Base-by-base conservation (phyloP, 2,113 vertebrate species). In the Brachyhypopomus gauderio region DNA sequence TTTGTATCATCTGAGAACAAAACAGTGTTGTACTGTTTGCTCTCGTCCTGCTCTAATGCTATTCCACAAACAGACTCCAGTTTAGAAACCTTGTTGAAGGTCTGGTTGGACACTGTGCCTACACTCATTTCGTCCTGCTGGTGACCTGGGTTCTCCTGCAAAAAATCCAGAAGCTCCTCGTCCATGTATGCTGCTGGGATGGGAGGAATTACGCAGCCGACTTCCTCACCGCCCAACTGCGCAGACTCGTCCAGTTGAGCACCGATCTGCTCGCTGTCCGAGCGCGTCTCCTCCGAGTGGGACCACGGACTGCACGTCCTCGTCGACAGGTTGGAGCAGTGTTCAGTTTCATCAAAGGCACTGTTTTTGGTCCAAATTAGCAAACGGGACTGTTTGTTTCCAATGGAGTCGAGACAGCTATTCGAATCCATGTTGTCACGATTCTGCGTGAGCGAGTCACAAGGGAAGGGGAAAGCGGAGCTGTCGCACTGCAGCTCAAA, bases 281-380 rank as follows among this genome's bases (percentile, higher is more conserved):
- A 99, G 84, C 97, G 96, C 27, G 96, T 97, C 94, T 98, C 97
- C 91, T 99, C 98, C 0, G 98, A 99, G 90, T 99, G 96, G 84
- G 98, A 99, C 97, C 98, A 99, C 4, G 98, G 98, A 91, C 98
- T 99, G 92, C 98, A 99, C 77, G 97, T 99, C 93, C 98, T 95
- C 0, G 98, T 99, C 88, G 98, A 99, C 91, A 99, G 94, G 91
- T 97, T 99, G 86, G 98, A 99, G 96, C 97, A 99, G 92, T 98
- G 96, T 96, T 98, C 98, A 69, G 96, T 97, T 95, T 99, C 97
- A 88, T 99, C 98, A 94, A 99, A 99, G 97, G 97, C 97, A 98
- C 97, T 98, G 96, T 99, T 99, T 98, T 98, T 98, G 97, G 98
- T 98, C 98, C 98, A 99, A 95, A 99, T 98, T 89, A 98, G 94